These are phyloP conservation scores for Aldabrachelys gigantea DNA, from an alignment of 2,113 vertebrate genomes.

Conservation along the genomic window DNA sequence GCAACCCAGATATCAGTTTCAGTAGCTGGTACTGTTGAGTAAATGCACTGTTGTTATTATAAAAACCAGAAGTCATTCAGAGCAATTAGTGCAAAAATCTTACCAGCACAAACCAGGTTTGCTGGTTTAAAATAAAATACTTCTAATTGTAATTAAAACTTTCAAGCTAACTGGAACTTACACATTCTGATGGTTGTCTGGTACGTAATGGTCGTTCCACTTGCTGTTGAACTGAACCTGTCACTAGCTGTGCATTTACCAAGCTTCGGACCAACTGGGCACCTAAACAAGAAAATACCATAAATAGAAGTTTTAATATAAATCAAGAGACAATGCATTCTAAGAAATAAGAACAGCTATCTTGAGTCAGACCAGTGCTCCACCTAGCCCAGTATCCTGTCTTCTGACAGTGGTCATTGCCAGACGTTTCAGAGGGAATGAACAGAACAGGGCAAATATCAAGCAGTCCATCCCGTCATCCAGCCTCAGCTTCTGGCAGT, in stretches of 20 bases:
- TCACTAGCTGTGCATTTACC: slow-evolving; percentile 89
- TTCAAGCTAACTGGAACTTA: slow-evolving; percentile 78
- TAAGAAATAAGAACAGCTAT: background rate
- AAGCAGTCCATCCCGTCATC: background rate
- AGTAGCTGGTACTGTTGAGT: background rate
- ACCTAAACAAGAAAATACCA: slow-evolving; percentile 75
- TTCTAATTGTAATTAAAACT: background rate
- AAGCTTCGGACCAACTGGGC: slow-evolving; percentile 88
- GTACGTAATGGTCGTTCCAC: slow-evolving; percentile 84
- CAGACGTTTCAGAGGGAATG: background rate
- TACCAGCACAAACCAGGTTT: background rate
- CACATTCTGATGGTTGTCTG: slow-evolving; percentile 94
- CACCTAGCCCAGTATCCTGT: no score
- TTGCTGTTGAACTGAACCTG: slow-evolving; percentile 81
- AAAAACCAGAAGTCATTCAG: background rate
- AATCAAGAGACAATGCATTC: background rate
- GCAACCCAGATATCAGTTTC: background rate
- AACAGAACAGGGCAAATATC: background rate
- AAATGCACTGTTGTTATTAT: fast-evolving
- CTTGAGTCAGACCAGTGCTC: no score
- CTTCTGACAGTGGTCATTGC: background rate
- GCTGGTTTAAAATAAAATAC: background rate
- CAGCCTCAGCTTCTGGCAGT: background rate
- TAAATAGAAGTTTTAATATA: slow-evolving; percentile 29
- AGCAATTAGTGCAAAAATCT: background rate